Base-by-base conservation (phyloP, 2,113 vertebrate species). In the Sinocyclocheilus anophthalmus region DNA sequence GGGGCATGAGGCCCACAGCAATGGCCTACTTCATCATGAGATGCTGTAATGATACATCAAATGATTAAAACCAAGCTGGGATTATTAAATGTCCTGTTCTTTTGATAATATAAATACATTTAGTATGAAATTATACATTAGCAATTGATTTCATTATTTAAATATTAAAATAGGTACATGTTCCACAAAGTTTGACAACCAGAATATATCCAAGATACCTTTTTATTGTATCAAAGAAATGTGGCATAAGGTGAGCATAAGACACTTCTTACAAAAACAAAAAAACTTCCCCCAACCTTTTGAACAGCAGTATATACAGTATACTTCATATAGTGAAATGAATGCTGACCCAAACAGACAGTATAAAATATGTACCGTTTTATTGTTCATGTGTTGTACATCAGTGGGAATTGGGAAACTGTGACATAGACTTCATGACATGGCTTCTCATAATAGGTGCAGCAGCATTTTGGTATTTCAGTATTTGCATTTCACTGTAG, bases 1-100 rank as follows among this genome's bases (percentile, higher is more conserved):
- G 20, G 89, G 87, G 86, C 90, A 91, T 84, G 26, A 89, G 85
- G 91, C 93, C 91, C 88, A 93, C 79, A 72, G 80, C 59, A 12
- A 67, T 77, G 48, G 37, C 14, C 55, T 42, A 20, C 59, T 42
- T 53, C 12, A 42, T 39, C n/a, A 75, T 59, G 37, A 45, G n/a
- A 55, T 48, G 22, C 37, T 14, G 33, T 39, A 55, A 65, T 5
- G 33, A 79, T 39, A 11, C 12, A 79, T 55, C 18, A 79, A 55
- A 81, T 45, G 59, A 63, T 65, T 14, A 18, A 61, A 81, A 26
- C 37, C 8, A 65, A 65, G 30, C 0, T 42, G 59, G 42, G 50
- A 16, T 53, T 16, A 1, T 53, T 4, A 53, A 53, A 53, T 1
- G 14, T 53, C 13, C 14, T 53, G 14, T 16, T 16, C 50, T 53